Conservation (phyloP, 2,888 invertebrate genomes). For the Ormyrus labotus region DNA sequence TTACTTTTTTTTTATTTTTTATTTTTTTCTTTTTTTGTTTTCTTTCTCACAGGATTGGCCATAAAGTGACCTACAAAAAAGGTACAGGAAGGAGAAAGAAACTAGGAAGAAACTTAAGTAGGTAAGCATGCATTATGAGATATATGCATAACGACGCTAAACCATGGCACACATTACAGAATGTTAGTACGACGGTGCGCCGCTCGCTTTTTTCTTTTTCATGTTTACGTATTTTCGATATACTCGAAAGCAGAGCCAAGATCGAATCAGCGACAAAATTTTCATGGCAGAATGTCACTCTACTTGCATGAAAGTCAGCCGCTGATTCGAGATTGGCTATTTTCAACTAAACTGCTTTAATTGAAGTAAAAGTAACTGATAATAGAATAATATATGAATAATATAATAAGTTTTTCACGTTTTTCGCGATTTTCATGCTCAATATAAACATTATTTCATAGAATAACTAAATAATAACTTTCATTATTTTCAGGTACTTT, state of each 20-base stretch:
- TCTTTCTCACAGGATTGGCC: conserved; percentile 10
- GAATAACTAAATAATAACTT: conserved; percentile 60
- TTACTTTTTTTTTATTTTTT: conserved; percentile 36
- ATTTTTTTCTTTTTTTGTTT: conserved; percentile 32
- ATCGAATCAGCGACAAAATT: conserved; percentile 15
- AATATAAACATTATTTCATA: conserved; percentile 50
- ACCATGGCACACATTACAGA: conserved; percentile 55
- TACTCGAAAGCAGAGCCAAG: conserved; percentile 40
- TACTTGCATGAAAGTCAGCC: not conserved
- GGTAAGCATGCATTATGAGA: conserved; percentile 45
- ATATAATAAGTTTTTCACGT: conserved; percentile 21
- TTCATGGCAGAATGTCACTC: not conserved
- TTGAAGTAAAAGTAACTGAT: conserved; percentile 46
- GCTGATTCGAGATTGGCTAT: not conserved
- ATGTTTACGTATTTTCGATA: conserved; percentile 48
- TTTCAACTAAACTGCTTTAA: conserved; percentile 39
- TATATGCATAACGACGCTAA: conserved; percentile 49
- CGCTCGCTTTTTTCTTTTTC: conserved; percentile 40
- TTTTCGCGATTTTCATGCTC: conserved; percentile 30
- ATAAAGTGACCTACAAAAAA: not conserved
- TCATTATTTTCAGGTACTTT: conserved; percentile 74
- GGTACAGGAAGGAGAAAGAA: conserved; percentile 7
- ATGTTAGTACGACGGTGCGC: conserved; percentile 49
- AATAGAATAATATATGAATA: conserved; percentile 38
- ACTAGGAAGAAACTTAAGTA: conserved; percentile 41